Base-by-base conservation (phyloP, 2,113 vertebrate genomes). In the Mystacornis crossleyi region DNA sequence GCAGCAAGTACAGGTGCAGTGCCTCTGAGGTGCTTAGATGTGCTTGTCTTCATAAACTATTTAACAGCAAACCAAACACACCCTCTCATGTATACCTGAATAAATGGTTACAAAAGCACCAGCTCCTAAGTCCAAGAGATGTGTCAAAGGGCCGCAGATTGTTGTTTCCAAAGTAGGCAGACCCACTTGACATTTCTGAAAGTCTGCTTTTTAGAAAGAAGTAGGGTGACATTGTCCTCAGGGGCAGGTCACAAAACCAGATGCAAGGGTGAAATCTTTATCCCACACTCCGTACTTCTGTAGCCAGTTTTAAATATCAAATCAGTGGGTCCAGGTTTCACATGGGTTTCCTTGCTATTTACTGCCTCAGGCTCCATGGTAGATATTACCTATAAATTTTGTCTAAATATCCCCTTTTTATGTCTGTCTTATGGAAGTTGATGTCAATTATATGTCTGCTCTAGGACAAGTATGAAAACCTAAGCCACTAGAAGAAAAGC, bases 1-100 rank as follows among this genome's bases (percentile, higher is more conserved):
- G 70, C 96, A 95, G 96, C 48, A 94, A 83, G 67, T 91, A 94
- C 97, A 98, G 98, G 96, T 98, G 96, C 92, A 94, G 62, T 93
- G 91, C 95, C 94, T 96, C 96, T 94, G 90, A 96, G 91, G 95
- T 94, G 84, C 93, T 96, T 96, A 92, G 71, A 97, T 97, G 82
- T 96, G 66, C 66, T 96, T 95, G 64, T 83, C n/a, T n/a, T 91
- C 95, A 91, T 95, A 97, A 95, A 97, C 65, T 80, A 64, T 81
- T 82, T 57, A 87, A 79, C 86, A 93, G 36, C 55, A 48, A 77
- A 54, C 82, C 79, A 96, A 96, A 53, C 64, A 73, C 36, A 53
- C 16, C 17, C 2, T 1, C 18, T 42, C 2, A 1, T 8, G 23
- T 53, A 43, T 65, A 43, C 14, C 36, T 31, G 34, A 78, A 45